Evolutionary conservation across 1,140 invertebrate genomes (phyloP).

Genomic region (Solenopsis fugax): DNA sequence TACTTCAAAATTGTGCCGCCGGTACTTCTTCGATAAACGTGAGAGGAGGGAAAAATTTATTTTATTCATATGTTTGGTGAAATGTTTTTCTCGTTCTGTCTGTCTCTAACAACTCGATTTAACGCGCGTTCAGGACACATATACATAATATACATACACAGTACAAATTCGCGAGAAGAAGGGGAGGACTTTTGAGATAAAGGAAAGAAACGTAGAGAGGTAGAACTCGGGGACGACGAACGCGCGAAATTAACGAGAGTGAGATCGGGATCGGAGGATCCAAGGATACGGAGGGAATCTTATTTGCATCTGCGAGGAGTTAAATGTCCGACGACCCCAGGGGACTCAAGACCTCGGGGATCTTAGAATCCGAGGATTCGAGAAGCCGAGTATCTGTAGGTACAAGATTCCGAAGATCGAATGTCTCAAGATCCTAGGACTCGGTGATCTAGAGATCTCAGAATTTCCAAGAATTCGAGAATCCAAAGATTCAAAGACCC

Average conservation of each 20-base stretch:
- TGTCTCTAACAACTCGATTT: slow-evolving; percentile 25
- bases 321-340: slow-evolving; percentile 45
- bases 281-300: slow-evolving; percentile 53
- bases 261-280: slow-evolving; percentile 56
- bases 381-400: slow-evolving; percentile 53
- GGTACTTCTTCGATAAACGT: background rate
- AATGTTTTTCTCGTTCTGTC: slow-evolving; percentile 36
- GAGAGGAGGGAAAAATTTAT: background rate
- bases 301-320: slow-evolving; percentile 51
- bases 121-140: slow-evolving; percentile 7
- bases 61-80: background rate
- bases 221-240: slow-evolving; percentile 38
- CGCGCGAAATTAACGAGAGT: slow-evolving; percentile 61
- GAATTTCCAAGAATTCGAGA: slow-evolving; percentile 55
- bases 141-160: slow-evolving; percentile 26
- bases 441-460: slow-evolving; percentile 54
- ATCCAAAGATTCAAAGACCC: slow-evolving; percentile 61
- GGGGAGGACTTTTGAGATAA: slow-evolving; percentile 5
- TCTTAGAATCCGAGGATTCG: slow-evolving; percentile 63
- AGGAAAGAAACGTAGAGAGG: slow-evolving; percentile 17
- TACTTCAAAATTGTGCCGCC: background rate
- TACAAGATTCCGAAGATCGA: slow-evolving; percentile 61
- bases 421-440: slow-evolving; percentile 58
- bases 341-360: slow-evolving; percentile 56
- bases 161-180: slow-evolving; percentile 42